phyloP scores from a whole-genome alignment of 2,113 vertebrate species.

The Proteles cristata region DNA sequence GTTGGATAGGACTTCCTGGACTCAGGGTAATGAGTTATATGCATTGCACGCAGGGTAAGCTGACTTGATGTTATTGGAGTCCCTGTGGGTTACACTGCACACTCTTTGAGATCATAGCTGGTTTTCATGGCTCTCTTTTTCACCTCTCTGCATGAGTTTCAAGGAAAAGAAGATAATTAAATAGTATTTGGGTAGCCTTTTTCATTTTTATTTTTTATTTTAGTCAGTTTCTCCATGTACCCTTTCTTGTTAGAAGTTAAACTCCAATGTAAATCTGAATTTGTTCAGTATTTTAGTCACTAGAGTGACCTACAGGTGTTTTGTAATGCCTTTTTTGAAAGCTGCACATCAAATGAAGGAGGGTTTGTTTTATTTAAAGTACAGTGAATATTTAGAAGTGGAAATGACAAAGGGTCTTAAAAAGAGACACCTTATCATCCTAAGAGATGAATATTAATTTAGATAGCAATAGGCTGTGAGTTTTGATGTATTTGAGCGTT shows the following conservation, averaged over 20 bases:
- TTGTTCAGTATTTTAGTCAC: slow-evolving; percentile 5
- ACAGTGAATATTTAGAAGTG: neutral
- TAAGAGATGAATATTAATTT: slow-evolving; percentile 32
- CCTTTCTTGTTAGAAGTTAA: slow-evolving; percentile 49
- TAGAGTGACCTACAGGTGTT: slow-evolving; percentile 21
- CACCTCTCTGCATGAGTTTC: neutral
- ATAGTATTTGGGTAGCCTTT: neutral
- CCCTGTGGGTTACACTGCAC: neutral
- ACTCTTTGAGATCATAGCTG: neutral
- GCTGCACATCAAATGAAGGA: neutral
- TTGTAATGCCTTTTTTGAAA: slow-evolving; percentile 52
- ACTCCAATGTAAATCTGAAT: slow-evolving; percentile 23
- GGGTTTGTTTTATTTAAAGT: slow-evolving; percentile 25
- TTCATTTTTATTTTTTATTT: slow-evolving; percentile 29
- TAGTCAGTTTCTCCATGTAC: neutral
- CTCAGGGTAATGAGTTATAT: slow-evolving; percentile 12
- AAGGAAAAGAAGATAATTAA: slow-evolving; percentile 28
- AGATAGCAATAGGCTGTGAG: neutral
- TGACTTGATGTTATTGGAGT: neutral
- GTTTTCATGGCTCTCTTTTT: neutral
- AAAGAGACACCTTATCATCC: neutral
- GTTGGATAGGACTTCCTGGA: slow-evolving; percentile 12
- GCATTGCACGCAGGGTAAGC: neutral
- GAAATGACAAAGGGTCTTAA: slow-evolving; percentile 30
- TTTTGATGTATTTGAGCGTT: slow-evolving; percentile 44